Evolutionary conservation across 2,888 invertebrate species (phyloP).

Genomic region (Eustalomyia histrio): DNA sequence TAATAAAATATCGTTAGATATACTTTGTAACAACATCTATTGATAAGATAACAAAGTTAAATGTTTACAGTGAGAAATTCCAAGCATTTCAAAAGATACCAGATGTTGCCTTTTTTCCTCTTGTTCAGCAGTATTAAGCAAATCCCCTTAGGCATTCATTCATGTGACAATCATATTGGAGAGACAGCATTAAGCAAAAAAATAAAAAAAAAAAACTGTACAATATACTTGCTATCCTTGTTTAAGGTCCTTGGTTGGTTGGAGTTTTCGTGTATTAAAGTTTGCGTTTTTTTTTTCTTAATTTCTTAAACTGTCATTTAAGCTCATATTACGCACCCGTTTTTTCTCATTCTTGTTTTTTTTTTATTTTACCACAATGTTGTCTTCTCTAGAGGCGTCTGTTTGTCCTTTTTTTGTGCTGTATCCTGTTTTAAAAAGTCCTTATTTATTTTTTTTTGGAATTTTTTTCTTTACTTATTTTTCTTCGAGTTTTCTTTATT

Average conservation of each 20-base stretch:
- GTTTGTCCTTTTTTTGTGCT: constrained; percentile 40
- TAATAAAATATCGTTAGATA: constrained; percentile 12
- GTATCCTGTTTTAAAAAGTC: constrained; percentile 28
- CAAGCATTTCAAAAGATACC: not conserved
- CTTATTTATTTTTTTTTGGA: constrained; percentile 22
- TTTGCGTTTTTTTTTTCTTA: constrained; percentile 3
- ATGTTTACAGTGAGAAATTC: not conserved
- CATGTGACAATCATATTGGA: constrained; percentile 42
- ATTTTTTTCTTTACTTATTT: constrained; percentile 8
- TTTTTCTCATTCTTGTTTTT: not conserved
- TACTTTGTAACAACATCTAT: constrained; percentile 24
- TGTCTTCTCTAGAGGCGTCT: constrained; percentile 44
- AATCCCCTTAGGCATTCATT: constrained; percentile 42
- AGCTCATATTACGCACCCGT: constrained; percentile 28
- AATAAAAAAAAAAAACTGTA: no score
- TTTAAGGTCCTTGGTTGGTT: not conserved
- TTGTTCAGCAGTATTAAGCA: not conserved
- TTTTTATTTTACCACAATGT: constrained; percentile 36
- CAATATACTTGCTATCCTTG: constrained; percentile 14
- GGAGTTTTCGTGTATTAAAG: not conserved
- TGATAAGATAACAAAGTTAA: constrained; percentile 31
- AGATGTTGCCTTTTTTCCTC: constrained; percentile 8
- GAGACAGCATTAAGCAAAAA: constrained; percentile 41
- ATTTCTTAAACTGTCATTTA: constrained; percentile 43
- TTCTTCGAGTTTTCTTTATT: constrained; percentile 33